A percentile compares a stretch with the other conserved stretches of the same genome.
phyloP scores from a whole-genome alignment of 2,888 invertebrate species.

The Phoenoteleia sp. region DNA sequence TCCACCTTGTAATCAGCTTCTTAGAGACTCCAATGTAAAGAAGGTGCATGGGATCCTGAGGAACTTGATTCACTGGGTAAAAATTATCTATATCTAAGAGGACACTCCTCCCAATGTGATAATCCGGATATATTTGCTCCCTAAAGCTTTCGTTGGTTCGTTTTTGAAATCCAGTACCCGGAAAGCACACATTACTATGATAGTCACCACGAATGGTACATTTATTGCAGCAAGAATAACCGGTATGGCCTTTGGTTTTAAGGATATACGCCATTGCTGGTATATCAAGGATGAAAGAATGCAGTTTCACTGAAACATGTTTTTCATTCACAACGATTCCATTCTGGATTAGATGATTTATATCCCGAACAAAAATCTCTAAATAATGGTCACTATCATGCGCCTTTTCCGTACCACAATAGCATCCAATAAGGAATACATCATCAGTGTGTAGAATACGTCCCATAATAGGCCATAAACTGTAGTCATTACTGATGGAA shows the following conservation, averaged over 20 bases:
- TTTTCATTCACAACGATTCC: neutral
- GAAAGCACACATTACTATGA: slow-evolving; percentile 2
- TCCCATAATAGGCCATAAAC: slow-evolving; percentile 30
- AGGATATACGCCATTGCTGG: slow-evolving; percentile 22
- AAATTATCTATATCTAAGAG: neutral
- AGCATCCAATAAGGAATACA: slow-evolving; percentile 12
- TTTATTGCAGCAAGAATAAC: slow-evolving; percentile 28
- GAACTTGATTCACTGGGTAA: neutral
- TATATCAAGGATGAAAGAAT: slow-evolving; percentile 20
- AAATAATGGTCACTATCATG: neutral
- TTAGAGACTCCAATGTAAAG: neutral
- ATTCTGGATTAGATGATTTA: neutral
- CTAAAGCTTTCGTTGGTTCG: slow-evolving; percentile 26
- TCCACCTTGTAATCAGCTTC: neutral
- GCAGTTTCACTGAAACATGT: slow-evolving; percentile 7
- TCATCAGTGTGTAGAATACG: neutral
- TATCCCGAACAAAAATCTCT: neutral
- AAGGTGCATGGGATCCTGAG: slow-evolving; percentile 26
- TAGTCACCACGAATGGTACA: slow-evolving; percentile 20
- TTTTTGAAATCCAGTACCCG: neutral
- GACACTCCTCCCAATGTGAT: neutral
- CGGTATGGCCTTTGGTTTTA: slow-evolving; percentile 23
- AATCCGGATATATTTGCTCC: neutral
- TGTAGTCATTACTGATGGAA: neutral
- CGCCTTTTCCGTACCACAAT: neutral